Evolutionary conservation across 2,888 invertebrate genomes (phyloP), one percentile per base, ranked within the genome.

Genomic region (Hyposoter didymator): DNA sequence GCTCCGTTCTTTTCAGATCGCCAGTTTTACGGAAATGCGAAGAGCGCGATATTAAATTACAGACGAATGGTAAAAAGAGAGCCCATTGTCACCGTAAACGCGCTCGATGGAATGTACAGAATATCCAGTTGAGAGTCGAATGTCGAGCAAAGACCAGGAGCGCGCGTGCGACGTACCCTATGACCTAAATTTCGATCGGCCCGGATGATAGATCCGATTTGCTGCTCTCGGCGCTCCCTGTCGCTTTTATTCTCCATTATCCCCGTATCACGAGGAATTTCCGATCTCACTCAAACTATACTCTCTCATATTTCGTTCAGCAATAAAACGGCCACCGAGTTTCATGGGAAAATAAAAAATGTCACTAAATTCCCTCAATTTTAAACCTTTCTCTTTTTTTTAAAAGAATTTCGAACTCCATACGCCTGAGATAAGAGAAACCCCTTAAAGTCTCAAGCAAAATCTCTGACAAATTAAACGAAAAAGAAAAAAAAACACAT

Each of bases 121-220:
- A 69, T 59, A 67, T 55, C 52, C 14, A 59, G 59, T 59, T 28
- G 4, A 28, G 28, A 49, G 12, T 12, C 19, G 10, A 19, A 76
- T 66, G 79, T 74, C 55, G 64, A 39, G 47, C 62, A 49, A n/a
- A 17, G 32, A 17, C 69, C 47, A 59, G 17, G 74, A 55, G 67
- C 47, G 80, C 62, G 49, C 78, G 73, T 82, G 84, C 78, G 35
- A 74, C 70, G 79, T 55, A 62, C 59, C 39, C 82, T 75, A 64
- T 76, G 85, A 85, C 82, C 84, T 85, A 78, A 85, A 85, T 85
- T 82, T 85, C 85, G 82, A 85, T 82, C 84, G 74, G 69, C 39
- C 67, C 75, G 75, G 64, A 76, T 66, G 79, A 79, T 52, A 76
- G 82, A 83, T 83, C 73, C 72, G 66, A 72, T 70, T 72, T 70